phyloP scores from a whole-genome alignment of 2,113 vertebrate species.

The Dromiciops gliroides region DNA sequence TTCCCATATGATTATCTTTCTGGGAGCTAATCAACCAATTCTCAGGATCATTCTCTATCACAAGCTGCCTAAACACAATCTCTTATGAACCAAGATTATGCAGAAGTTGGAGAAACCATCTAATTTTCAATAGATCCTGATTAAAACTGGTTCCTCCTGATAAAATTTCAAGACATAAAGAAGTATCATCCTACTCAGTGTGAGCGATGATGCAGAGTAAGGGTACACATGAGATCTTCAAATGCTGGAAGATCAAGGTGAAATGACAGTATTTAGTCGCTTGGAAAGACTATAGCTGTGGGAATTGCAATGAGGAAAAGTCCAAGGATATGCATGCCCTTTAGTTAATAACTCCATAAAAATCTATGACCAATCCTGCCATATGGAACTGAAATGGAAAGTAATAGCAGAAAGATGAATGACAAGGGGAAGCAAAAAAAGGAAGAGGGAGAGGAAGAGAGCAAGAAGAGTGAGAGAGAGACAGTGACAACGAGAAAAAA shows the following conservation, averaged over 20 bases:
- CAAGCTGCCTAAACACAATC: not conserved
- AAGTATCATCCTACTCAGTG: not conserved
- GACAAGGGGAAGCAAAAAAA: not conserved
- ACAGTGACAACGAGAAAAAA: not conserved
- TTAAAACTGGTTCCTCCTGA: not conserved
- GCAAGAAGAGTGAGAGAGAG: accelerated
- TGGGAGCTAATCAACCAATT: not conserved
- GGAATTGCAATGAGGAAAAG: not conserved
- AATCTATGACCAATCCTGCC: not conserved
- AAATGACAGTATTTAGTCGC: not conserved
- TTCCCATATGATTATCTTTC: not conserved
- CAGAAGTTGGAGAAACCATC: not conserved
- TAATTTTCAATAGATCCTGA: not conserved
- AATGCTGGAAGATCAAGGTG: not conserved
- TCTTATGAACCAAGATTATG: not conserved
- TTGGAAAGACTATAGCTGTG: not conserved
- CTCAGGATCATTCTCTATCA: not conserved
- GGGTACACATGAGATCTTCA: not conserved
- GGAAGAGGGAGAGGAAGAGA: not conserved
- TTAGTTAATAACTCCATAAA: not conserved
- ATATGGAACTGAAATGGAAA: not conserved
- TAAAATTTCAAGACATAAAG: not conserved
- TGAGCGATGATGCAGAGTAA: not conserved
- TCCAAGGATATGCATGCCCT: not conserved
- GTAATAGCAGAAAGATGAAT: not conserved